A percentile compares a stretch with the other conserved stretches of the same genome.
These are phyloP conservation scores for Cottoperca gobio DNA, from an alignment of 2,797 vertebrate species.

Conservation along the genomic window DNA sequence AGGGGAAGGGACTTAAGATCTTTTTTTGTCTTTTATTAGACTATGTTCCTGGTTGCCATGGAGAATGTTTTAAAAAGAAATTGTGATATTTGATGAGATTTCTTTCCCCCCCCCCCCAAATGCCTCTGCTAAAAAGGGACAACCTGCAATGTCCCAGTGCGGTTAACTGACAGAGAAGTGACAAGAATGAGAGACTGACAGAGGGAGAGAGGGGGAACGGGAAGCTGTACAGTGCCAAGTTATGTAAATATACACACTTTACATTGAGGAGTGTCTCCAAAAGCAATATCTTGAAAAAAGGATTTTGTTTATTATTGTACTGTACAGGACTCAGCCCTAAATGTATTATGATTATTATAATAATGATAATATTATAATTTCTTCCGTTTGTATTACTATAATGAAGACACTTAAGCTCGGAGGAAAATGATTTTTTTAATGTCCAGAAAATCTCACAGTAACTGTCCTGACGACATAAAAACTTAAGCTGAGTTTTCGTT, in stretches of 20 bases:
- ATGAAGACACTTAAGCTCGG: conserved; percentile 85
- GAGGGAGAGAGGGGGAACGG: conserved; percentile 51
- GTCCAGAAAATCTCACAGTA: conserved; percentile 75
- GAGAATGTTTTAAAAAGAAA: conserved; percentile 83
- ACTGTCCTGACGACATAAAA: conserved; percentile 75
- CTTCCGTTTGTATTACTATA: conserved; percentile 86
- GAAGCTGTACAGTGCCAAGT: conserved; percentile 89
- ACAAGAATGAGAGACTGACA: conserved; percentile 73
- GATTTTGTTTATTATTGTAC: conserved; percentile 88
- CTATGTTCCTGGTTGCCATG: conserved; percentile 82
- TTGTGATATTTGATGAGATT: conserved; percentile 81
- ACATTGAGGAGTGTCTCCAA: conserved; percentile 87
- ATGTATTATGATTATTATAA: conserved; percentile 88
- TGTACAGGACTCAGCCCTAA: conserved; percentile 89
- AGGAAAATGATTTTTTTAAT: conserved; percentile 77
- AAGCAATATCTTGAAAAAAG: conserved; percentile 89
- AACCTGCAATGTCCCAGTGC: conserved; percentile 69
- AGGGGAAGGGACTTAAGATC: conserved; percentile 57
- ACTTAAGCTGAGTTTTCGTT: conserved; percentile 75
- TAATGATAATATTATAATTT: conserved; percentile 85
- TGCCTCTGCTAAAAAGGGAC: conserved; percentile 78
- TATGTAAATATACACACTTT: conserved; percentile 88
- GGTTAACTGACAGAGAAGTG: conserved; percentile 73
- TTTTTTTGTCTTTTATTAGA: conserved; percentile 71
- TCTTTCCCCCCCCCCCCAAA: conserved; percentile 58